Percentiles rank a stretch among this genome's conserved stretches.
Evolutionary conservation across 2,797 vertebrate species (phyloP).

Genomic region (Galagoides demidoff): DNA sequence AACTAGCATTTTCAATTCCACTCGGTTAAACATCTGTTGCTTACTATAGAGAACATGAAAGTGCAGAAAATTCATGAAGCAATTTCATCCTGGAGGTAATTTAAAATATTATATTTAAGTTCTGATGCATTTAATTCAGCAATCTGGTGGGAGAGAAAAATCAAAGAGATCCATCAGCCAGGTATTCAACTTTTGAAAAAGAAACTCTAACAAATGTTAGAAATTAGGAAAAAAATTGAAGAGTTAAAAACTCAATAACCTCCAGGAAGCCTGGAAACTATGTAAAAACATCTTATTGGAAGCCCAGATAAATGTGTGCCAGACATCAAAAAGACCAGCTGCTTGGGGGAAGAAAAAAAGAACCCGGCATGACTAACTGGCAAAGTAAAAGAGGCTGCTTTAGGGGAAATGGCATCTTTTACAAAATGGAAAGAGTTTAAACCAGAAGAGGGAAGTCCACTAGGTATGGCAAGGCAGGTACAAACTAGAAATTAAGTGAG

Average conservation of each 20-base stretch:
- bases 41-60: constrained; percentile 77
- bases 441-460: not conserved
- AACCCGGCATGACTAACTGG: constrained; percentile 76
- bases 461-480: constrained; percentile 61
- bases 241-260: constrained; percentile 81
- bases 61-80: constrained; percentile 77
- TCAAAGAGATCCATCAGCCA: constrained; percentile 78
- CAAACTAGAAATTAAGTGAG: constrained; percentile 41
- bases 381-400: constrained; percentile 69
- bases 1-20: constrained; percentile 67
- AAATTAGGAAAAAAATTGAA: constrained; percentile 78
- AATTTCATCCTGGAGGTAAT: constrained; percentile 77
- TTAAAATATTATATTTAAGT: constrained; percentile 81
- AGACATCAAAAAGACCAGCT: constrained; percentile 84
- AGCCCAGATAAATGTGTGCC: constrained; percentile 82
- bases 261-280: constrained; percentile 81
- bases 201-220: constrained; percentile 79
- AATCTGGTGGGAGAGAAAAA: constrained; percentile 75
- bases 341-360: constrained; percentile 69
- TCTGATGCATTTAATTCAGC: constrained; percentile 78
- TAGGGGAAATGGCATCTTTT: constrained; percentile 67
- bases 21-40: constrained; percentile 78
- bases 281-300: constrained; percentile 83
- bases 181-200: constrained; percentile 79
- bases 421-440: constrained; percentile 61